phyloP scores from a whole-genome alignment of 1,140 invertebrate species.

The Wasmannia auropunctata region DNA sequence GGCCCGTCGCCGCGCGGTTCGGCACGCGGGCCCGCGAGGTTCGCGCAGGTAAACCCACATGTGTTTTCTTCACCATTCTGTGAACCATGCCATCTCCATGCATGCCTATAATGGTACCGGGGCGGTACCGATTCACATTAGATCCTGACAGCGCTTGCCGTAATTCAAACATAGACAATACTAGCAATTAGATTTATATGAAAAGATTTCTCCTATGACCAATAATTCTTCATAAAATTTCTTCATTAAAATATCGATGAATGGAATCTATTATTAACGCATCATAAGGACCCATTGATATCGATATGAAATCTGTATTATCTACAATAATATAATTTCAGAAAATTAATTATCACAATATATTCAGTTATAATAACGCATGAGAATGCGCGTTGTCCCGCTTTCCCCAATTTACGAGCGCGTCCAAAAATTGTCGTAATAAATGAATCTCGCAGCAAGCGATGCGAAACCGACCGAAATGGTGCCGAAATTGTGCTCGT shows the following conservation, averaged over 20 bases:
- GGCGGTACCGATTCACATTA: neutral
- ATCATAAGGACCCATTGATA: neutral
- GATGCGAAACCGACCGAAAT: neutral
- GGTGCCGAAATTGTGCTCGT: neutral
- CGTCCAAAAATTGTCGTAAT: neutral
- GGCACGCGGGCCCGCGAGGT: conserved; percentile 6
- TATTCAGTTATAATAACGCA: neutral
- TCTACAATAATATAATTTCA: neutral
- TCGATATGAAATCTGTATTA: neutral
- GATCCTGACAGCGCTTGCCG: neutral
- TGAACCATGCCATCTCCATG: neutral
- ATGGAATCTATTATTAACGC: neutral
- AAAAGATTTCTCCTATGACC: neutral
- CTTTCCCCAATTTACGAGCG: neutral
- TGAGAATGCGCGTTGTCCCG: neutral
- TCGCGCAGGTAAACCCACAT: neutral
- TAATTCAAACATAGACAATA: neutral
- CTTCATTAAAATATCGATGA: neutral
- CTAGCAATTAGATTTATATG: neutral
- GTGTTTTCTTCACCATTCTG: neutral
- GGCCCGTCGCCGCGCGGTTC: conserved; percentile 6
- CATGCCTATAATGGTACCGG: neutral
- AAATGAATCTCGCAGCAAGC: neutral
- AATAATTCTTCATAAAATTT: neutral
- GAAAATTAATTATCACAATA: neutral